These are phyloP conservation scores for Sitophilus oryzae DNA, from an alignment of 1,140 invertebrate genomes.

Conservation along the genomic window DNA sequence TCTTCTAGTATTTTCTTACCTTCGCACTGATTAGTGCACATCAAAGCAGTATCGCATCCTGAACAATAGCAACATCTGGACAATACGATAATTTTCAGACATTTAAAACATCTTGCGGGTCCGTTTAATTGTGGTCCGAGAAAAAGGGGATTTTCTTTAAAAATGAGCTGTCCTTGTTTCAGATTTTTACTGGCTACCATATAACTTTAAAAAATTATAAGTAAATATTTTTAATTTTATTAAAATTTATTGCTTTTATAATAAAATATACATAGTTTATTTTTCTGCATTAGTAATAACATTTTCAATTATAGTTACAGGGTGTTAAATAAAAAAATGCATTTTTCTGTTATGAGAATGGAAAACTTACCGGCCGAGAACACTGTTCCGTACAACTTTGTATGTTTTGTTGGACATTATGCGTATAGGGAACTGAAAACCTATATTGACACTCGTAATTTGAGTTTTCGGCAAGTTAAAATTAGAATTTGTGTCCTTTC, in stretches of 20 bases:
- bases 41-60: constrained; percentile 17
- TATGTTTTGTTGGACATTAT: constrained; percentile 12
- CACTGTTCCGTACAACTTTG: constrained; percentile 12
- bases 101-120: constrained; percentile 18
- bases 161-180: constrained; percentile 65
- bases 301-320: too few species aligned
- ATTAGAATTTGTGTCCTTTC: not conserved
- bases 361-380: constrained; percentile 19
- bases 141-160: constrained; percentile 63
- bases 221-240: not conserved
- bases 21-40: constrained; percentile 56
- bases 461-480: not conserved
- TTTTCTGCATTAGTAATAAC: not conserved
- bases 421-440: not conserved
- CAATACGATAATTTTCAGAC: constrained; percentile 12
- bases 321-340: too few species aligned
- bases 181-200: constrained; percentile 67
- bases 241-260: not conserved
- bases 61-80: constrained; percentile 17
- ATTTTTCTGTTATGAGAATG: too few species aligned
- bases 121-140: constrained; percentile 57
- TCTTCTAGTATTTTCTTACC: too few species aligned
- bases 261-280: not conserved
- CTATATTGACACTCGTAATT: not conserved
- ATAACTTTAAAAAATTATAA: constrained; percentile 37